phyloP scores from a whole-genome alignment of 2,888 invertebrate species.

The Sinotaia quadrata region DNA sequence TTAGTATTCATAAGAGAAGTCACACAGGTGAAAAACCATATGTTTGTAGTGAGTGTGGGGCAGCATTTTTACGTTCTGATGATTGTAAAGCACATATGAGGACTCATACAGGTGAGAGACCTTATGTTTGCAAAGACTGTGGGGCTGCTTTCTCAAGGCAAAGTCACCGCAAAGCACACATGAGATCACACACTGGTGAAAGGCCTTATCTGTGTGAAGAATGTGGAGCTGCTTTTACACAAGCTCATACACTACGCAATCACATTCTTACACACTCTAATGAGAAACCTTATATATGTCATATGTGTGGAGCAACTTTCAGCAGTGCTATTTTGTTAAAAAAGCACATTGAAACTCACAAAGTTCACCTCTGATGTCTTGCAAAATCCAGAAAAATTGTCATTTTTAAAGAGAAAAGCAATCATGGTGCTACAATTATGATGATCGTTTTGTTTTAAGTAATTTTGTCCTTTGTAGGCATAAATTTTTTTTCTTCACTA shows the following conservation, averaged over 20 bases:
- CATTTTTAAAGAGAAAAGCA: too few species aligned
- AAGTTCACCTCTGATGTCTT: too few species aligned
- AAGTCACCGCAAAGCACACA: neutral
- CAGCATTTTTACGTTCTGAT: neutral
- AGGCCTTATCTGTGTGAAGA: slow-evolving; percentile 13
- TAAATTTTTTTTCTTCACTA: too few species aligned
- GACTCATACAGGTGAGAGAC: neutral
- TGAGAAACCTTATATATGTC: slow-evolving; percentile 16
- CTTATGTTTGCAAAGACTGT: neutral
- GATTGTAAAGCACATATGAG: neutral
- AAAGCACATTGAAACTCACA: slow-evolving; percentile 13
- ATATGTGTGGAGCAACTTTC: slow-evolving; percentile 18
- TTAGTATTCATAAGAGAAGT: neutral
- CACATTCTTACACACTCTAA: slow-evolving; percentile 22
- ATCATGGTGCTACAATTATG: too few species aligned
- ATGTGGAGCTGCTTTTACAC: slow-evolving; percentile 6
- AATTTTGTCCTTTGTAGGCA: too few species aligned
- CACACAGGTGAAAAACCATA: slow-evolving; percentile 4
- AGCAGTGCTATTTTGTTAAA: neutral
- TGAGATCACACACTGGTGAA: slow-evolving; percentile 15
- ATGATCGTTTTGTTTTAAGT: too few species aligned
- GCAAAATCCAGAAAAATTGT: too few species aligned
- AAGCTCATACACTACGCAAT: neutral
- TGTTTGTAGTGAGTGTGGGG: neutral
- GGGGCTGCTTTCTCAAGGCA: neutral